Percentiles rank a stretch among this genome's conserved stretches.
Conservation (phyloP, 2,797 vertebrate genomes). For the Malacoctenus gilli region DNA sequence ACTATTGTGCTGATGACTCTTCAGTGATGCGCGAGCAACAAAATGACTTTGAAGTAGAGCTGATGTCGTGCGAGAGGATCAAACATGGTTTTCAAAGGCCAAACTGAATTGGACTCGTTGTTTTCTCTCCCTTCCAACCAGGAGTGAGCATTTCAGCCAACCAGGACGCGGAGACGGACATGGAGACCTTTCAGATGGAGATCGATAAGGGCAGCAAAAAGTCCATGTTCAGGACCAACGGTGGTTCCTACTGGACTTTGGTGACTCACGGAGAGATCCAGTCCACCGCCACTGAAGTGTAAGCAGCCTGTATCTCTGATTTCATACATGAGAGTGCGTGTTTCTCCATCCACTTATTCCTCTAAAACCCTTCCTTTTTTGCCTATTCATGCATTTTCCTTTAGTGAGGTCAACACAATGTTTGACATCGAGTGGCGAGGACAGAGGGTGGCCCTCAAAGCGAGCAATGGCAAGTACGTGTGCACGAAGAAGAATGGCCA, state of each 20-base stretch:
- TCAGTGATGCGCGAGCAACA: constrained; percentile 10
- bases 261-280: constrained; percentile 94
- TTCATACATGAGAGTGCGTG: no score
- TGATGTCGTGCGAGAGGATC: constrained; percentile 12
- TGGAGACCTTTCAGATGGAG: constrained; percentile 98
- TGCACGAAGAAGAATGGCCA: constrained; percentile 96
- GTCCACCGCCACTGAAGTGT: constrained; percentile 91
- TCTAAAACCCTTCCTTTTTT: not conserved
- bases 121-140: constrained; percentile 57
- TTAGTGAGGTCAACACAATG: constrained; percentile 90
- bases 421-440: constrained; percentile 95
- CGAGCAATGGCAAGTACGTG: constrained; percentile 93
- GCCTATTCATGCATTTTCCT: not conserved
- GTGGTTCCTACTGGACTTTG: constrained; percentile 93
- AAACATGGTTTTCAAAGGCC: not conserved
- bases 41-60: constrained; percentile 16
- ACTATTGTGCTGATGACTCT: not conserved
- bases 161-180: constrained; percentile 93
- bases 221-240: constrained; percentile 91
- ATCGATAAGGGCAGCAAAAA: constrained; percentile 91
- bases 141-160: constrained; percentile 96
- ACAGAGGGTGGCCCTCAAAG: constrained; percentile 88
- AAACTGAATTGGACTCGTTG: not conserved
- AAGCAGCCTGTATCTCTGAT: constrained; percentile 60
- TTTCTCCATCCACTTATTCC: no score